Evolutionary conservation across 1,140 invertebrate genomes (phyloP), one percentile per base, ranked within the genome.

Genomic region (Nylanderia fulva): DNA sequence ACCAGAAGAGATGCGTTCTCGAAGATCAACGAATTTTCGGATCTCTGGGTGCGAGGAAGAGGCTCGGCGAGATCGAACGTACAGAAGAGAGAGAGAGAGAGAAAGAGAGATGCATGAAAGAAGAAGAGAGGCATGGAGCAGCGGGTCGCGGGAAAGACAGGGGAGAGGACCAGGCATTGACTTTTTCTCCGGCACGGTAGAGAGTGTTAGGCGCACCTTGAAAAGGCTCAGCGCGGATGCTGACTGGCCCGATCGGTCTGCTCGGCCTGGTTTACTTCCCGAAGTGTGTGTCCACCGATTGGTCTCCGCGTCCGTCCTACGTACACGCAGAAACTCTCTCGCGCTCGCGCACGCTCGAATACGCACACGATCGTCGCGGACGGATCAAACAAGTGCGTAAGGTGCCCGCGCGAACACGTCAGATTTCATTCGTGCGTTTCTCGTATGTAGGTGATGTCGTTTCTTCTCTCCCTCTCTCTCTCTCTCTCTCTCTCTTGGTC

Each of bases 231-330:
- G 88, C 91, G 91, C 91, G 91, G 92, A 94, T 94, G 93, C 92
- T 93, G 93, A 90, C 91, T 93, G 91, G 91, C 90, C 90, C 91
- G 92, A 90, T 76, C 93, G 90, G 92, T 89, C 90, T 91, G 91
- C 75, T 90, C 91, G 94, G 92, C 94, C 94, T 95, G 94, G 94
- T 94, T 95, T 95, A 95, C 94, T 95, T 94, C 89, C 71, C 71
- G 60, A 48, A 83, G 61, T 83, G 83, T 85, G 69, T 69, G 71
- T 83, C 82, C 66, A 83, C 87, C 29, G 76, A 88, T 85, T 86
- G 86, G 87, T 74, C 80, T 76, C 36, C 74, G 36, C 82, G 77
- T 84, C 66, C 84, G 77, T 84, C 36, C 18, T 82, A 72, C 77
- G 64, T 71, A 60, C 77, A 42, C 64, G 56, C 39, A 24, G 77